Evolutionary conservation across 1,140 invertebrate species (phyloP).

Genomic region (Drosophila nasuta): DNA sequence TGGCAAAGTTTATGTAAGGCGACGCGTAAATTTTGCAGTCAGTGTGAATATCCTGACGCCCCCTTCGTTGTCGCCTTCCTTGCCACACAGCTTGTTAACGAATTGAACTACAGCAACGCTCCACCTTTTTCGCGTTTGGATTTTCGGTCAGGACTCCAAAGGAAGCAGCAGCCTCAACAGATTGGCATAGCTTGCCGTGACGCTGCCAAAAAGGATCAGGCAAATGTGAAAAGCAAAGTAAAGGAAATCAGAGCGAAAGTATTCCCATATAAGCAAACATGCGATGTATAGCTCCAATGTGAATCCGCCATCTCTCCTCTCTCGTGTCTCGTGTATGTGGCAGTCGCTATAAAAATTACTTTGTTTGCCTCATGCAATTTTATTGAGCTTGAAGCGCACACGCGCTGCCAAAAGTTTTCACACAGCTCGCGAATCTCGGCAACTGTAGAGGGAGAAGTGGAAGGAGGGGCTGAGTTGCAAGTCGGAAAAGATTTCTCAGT

Average conservation of each 20-base stretch:
- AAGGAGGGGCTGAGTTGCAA: background rate
- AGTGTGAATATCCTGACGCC: constrained; percentile 44
- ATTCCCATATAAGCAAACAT: constrained; percentile 52
- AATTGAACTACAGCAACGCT: constrained; percentile 74
- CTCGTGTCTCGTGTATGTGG: constrained; percentile 15
- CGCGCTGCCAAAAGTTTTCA: constrained; percentile 66
- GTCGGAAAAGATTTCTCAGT: constrained; percentile 68
- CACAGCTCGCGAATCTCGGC: constrained; percentile 55
- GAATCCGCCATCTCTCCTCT: background rate
- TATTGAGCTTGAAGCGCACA: constrained; percentile 65
- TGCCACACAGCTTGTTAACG: constrained; percentile 55
- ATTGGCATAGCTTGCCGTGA: constrained; percentile 59
- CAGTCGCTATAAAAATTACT: constrained; percentile 75
- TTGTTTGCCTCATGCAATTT: constrained; percentile 79
- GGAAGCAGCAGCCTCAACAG: constrained; percentile 62
- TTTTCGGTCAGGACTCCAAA: constrained; percentile 20
- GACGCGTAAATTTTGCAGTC: constrained; percentile 71
- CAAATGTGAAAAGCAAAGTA: constrained; percentile 45
- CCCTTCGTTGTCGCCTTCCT: background rate
- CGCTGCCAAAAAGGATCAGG: constrained; percentile 55
- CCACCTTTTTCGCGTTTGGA: constrained; percentile 75
- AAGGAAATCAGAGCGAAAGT: constrained; percentile 49
- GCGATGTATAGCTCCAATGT: constrained; percentile 19
- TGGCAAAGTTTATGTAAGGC: constrained; percentile 69
- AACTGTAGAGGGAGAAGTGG: constrained; percentile 1